Conservation (phyloP, 2,113 vertebrate species). For the Falco punctatus region DNA sequence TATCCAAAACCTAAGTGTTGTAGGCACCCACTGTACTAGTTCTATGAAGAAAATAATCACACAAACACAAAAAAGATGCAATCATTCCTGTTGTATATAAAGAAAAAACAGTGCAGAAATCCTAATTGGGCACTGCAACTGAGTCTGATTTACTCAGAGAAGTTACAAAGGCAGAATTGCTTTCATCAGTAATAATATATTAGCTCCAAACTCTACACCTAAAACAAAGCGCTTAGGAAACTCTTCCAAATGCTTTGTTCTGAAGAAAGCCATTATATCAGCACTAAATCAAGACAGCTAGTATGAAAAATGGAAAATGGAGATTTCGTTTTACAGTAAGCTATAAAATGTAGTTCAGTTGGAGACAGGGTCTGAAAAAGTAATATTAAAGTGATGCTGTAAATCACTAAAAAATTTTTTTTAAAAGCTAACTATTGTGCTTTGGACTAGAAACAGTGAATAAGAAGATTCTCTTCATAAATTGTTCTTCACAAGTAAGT, state of each 20-base stretch:
- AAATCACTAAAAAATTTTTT: neutral
- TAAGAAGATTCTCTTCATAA: neutral
- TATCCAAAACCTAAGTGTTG: neutral
- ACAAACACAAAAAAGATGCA: neutral
- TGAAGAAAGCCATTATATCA: slow-evolving; percentile 55
- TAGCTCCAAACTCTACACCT: slow-evolving; percentile 41
- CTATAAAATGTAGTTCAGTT: slow-evolving; percentile 29
- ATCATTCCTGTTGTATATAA: neutral
- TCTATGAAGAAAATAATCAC: neutral
- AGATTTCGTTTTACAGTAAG: slow-evolving; percentile 55
- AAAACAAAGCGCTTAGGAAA: slow-evolving; percentile 61
- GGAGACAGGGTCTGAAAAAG: neutral
- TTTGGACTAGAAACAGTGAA: neutral
- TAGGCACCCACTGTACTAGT: neutral
- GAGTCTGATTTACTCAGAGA: neutral
- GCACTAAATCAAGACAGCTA: slow-evolving; percentile 54
- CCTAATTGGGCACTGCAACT: neutral
- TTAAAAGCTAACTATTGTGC: neutral
- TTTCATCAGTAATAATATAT: slow-evolving; percentile 31
- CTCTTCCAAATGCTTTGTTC: slow-evolving; percentile 40
- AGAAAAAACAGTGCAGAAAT: neutral
- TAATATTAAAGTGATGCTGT: neutral
- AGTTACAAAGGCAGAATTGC: slow-evolving; percentile 29
- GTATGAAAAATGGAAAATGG: slow-evolving; percentile 49
- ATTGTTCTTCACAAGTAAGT: neutral